Conservation (phyloP, 2,113 vertebrate species). For the Piprites chloris region DNA sequence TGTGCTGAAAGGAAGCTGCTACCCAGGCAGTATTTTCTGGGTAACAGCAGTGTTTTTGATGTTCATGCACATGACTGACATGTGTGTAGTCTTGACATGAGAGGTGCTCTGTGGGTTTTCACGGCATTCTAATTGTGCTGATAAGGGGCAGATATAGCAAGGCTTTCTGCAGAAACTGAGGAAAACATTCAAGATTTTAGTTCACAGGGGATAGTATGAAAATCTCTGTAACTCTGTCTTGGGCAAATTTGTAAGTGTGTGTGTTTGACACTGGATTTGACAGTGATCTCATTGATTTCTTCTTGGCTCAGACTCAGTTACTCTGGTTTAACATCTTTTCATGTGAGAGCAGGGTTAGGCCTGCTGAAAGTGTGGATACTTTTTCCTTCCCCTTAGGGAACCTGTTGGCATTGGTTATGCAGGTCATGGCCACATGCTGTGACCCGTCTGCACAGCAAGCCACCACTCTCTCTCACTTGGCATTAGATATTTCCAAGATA, state of each 20-base stretch:
- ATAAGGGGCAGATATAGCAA: not conserved
- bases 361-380: not conserved
- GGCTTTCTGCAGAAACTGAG: not conserved
- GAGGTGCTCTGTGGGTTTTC: not conserved
- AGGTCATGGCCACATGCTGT: not conserved
- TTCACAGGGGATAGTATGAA: not conserved
- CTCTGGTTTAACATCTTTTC: not conserved
- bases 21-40: not conserved
- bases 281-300: constrained; percentile 14
- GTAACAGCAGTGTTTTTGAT: not conserved
- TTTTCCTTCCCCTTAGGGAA: not conserved
- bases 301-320: not conserved
- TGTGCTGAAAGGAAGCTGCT: not conserved
- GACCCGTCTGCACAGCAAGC: not conserved
- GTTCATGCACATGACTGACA: not conserved
- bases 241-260: not conserved
- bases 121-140: not conserved
- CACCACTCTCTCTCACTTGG: not conserved
- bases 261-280: not conserved
- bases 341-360: not conserved
- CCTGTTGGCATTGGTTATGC: not conserved
- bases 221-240: not conserved
- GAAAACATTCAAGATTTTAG: not conserved
- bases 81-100: not conserved
- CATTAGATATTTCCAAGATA: not conserved